phyloP scores from a whole-genome alignment of 30 jellyfish, hydroid and myxozoan species.

The Aurelia coerulea region DNA sequence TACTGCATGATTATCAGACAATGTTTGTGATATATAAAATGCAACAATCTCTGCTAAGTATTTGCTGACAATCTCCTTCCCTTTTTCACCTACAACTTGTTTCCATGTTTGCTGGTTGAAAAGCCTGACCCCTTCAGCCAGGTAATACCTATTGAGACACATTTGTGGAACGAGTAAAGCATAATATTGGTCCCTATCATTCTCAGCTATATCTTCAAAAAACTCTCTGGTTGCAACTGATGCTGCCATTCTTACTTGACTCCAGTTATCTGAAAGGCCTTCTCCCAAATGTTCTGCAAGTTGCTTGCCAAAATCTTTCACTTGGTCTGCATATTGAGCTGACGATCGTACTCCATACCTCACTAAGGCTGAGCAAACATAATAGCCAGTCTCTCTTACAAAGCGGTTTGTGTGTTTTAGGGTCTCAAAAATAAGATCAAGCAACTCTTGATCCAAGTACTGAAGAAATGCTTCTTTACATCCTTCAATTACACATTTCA shows the following conservation, averaged over 20 bases:
- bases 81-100: slow-evolving; percentile 85
- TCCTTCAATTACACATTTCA: slow-evolving; percentile 91
- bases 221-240: slow-evolving; percentile 97
- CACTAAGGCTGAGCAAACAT: slow-evolving; percentile 95
- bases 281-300: slow-evolving; percentile 73
- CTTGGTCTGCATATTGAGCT: slow-evolving; percentile 40
- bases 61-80: slow-evolving; percentile 78
- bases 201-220: slow-evolving; percentile 74
- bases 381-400: slow-evolving; percentile 97
- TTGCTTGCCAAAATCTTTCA: slow-evolving; percentile 79
- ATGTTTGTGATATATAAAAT: slow-evolving; percentile 86
- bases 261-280: slow-evolving; percentile 98
- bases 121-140: slow-evolving; percentile 98
- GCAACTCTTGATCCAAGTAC: slow-evolving; percentile 70
- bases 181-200: slow-evolving; percentile 66
- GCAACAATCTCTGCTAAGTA: slow-evolving; percentile 68
- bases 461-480: slow-evolving; percentile 80
- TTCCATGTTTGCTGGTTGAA: slow-evolving; percentile 97
- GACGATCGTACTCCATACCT: slow-evolving; percentile 83
- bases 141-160: slow-evolving; percentile 93
- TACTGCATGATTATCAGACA: slow-evolving; percentile 97
- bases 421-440: slow-evolving; percentile 84
- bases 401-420: slow-evolving; percentile 91
- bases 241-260: slow-evolving; percentile 99
- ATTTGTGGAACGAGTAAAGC: slow-evolving; percentile 87